Evolutionary conservation across 1,140 invertebrate species (phyloP), one percentile per base, ranked within the genome.

Genomic region (Thereuonema tuberculata): DNA sequence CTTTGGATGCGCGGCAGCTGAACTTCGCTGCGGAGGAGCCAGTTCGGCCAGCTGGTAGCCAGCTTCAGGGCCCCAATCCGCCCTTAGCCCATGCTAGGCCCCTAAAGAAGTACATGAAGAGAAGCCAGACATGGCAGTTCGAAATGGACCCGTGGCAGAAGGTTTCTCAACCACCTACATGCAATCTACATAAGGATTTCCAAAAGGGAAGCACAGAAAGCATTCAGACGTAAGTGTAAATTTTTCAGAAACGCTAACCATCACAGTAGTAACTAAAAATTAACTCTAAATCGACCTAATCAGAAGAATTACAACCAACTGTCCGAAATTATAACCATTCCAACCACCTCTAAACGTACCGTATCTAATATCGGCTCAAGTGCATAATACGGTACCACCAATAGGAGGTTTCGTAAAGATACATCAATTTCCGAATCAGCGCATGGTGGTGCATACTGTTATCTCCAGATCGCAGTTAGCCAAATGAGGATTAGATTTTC

Each of bases 91-190:
- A 50, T 50, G 5, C n/a, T 23, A 53, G n/a, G 25, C 49, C 2
- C 48, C 59, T 2, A 15, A 72, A 73, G 56, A 73, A 71, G 59
- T 72, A 70, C 62, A 61, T 76, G 61, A 69, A 71, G 60, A 66
- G 76, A 48, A 74, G 72, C 21, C 76, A 74, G 65, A 76, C 77
- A 1, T 78, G 77, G 71, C 77, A 77, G 62, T 77, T 54, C 31
- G 59, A 60, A 26, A 46, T 9, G 2, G 59, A 60, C 5, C 53
- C 53, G 9, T 55, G 53, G 53, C 25, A 55, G 21, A 55, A 55
- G 21, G 53, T 9, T 9, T 5, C 21, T 28, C 53, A 3, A 12
- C 5, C 3, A 27, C 3, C 12, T 23, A 28, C 14, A 12, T 26
- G 14, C 27, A 3, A 14, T 25, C 23, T 24, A 24, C 3, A 55